Conservation (phyloP, 2,113 vertebrate genomes). For the Pycnonotus jocosus region DNA sequence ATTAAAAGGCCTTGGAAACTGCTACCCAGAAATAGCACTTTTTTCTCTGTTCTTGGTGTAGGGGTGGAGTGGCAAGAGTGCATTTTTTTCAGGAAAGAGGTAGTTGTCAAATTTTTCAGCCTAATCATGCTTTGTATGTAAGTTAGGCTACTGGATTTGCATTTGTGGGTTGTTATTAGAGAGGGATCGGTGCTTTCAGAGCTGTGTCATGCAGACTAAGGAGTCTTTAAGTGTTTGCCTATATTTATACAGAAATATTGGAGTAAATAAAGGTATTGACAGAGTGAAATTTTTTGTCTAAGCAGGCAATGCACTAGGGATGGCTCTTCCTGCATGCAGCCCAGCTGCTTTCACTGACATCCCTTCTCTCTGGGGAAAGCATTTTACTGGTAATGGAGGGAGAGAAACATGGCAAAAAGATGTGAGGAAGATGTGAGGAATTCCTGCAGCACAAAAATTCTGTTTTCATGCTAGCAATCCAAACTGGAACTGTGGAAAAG, state of each 20-base stretch:
- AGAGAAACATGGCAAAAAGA: not conserved
- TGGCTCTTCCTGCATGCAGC: not conserved
- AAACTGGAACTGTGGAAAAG: not conserved
- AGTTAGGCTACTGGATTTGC: not conserved
- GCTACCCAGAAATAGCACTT: not conserved
- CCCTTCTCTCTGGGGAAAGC: not conserved
- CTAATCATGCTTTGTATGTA: not conserved
- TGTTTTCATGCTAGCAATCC: not conserved
- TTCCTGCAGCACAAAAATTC: too few species aligned
- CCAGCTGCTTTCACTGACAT: not conserved
- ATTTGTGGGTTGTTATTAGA: not conserved
- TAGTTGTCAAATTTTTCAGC: not conserved
- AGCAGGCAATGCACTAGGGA: not conserved
- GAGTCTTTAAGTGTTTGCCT: not conserved
- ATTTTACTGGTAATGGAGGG: not conserved
- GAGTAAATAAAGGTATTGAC: not conserved
- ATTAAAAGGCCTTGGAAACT: slow-evolving; percentile 11
- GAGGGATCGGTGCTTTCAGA: not conserved
- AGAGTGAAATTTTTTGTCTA: not conserved
- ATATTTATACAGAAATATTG: not conserved
- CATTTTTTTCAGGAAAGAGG: not conserved
- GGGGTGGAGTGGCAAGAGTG: not conserved
- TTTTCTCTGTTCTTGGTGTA: not conserved
- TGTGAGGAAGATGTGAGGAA: too few species aligned
- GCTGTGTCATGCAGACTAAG: not conserved